Base-by-base conservation (phyloP, 2,113 vertebrate species). In the Atrichornis clamosus region DNA sequence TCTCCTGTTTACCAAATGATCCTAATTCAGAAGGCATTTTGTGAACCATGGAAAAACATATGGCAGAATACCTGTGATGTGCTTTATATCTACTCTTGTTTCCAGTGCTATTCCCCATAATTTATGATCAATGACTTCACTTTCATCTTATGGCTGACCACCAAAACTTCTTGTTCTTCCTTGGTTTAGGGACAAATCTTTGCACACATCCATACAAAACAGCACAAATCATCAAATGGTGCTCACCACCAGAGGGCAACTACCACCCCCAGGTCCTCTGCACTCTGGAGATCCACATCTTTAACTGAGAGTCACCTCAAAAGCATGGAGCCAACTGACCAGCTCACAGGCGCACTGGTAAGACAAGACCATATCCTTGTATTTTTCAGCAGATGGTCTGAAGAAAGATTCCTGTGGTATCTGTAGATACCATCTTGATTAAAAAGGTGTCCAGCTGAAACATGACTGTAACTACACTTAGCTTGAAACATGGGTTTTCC, bases 41-140 rank as follows among this genome's bases (percentile, higher is more conserved):
- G 47, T 56, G 77, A 84, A 59, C 19, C 35, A 35, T 15, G 27
- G 26, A 37, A 65, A 87, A 87, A 63, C 28, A 50, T 18, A 50
- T 0, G 0, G 20, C 52, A 70, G 9, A 18, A 26, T 3, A 47
- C 5, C 22, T 67, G 18, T 75, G 12, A 35, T 8, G 23, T 37
- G 19, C 44, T 90, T 69, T 35, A 7, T 10, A 22, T 7, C 19
- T 59, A 50, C 10, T 63, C 37, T 41, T 50, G n/a, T 17, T 56
- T 13, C 28, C 64, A 56, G 47, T 47, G 44, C 28, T 67, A 35
- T 47, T 75, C 39, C 24, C 41, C 49, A 37, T 33, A 24, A 70
- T 8, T 14, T 55, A 6, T 7, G 17, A 77, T 33, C 30, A 68
- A 23, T 23, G 15, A 37, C 33, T 87, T 37, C 26, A 64, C n/a